Evolutionary conservation across 2,797 vertebrate species (phyloP).

Genomic region (Sebastes matsubarae): DNA sequence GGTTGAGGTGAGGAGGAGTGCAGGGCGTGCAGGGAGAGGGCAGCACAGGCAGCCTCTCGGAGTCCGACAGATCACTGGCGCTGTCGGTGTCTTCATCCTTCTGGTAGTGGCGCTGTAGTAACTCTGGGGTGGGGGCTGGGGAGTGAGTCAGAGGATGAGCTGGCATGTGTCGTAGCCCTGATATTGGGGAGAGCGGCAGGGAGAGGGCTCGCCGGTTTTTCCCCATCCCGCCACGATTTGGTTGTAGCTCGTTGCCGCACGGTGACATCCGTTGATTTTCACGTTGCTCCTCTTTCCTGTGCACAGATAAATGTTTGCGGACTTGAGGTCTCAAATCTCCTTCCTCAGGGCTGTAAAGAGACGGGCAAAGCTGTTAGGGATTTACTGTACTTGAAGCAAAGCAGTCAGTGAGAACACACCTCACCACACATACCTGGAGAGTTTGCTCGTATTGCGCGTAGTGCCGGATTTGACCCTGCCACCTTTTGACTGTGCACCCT

Average conservation of each 20-base stretch:
- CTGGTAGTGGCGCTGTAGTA: slow-evolving; percentile 78
- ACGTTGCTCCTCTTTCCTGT: slow-evolving; percentile 73
- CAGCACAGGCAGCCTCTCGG: slow-evolving; percentile 90
- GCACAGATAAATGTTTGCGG: slow-evolving; percentile 66
- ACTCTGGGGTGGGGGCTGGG: slow-evolving; percentile 72
- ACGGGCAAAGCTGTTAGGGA: slow-evolving; percentile 10
- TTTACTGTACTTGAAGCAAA: slow-evolving; percentile 7
- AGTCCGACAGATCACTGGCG: slow-evolving; percentile 96
- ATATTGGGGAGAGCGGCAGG: slow-evolving; percentile 81
- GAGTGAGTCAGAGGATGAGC: slow-evolving; percentile 63
- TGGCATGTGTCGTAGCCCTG: slow-evolving; percentile 74
- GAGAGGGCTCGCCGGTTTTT: slow-evolving; percentile 80
- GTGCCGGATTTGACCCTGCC: slow-evolving; percentile 64
- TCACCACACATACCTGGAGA: slow-evolving; percentile 67
- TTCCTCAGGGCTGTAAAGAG: slow-evolving; percentile 73
- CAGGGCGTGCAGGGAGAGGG: slow-evolving; percentile 91
- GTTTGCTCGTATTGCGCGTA: slow-evolving; percentile 69
- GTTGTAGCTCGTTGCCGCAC: slow-evolving; percentile 58
- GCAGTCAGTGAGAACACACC: background rate
- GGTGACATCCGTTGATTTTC: slow-evolving; percentile 64
- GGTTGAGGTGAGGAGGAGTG: slow-evolving; percentile 92
- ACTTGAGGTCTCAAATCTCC: slow-evolving; percentile 68
- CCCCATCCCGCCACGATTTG: slow-evolving; percentile 66
- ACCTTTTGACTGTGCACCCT: slow-evolving; percentile 69
- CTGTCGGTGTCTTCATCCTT: slow-evolving; percentile 91